Evolutionary conservation across 2,888 invertebrate species (phyloP).

Genomic region (Eustalomyia histrio): DNA sequence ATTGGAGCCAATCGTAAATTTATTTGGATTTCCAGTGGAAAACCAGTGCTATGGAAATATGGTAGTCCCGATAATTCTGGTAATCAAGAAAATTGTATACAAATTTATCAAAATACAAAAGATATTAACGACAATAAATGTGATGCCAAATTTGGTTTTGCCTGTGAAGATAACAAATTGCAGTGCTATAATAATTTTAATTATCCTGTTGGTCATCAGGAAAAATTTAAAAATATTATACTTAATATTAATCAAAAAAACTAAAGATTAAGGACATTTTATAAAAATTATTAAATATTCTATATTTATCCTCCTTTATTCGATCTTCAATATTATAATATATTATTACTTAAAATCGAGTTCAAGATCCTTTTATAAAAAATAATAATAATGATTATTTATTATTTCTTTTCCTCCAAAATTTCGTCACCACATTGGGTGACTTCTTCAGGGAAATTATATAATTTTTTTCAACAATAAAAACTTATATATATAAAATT

Average conservation of each 20-base stretch:
- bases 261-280: neutral
- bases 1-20: constrained; percentile 48
- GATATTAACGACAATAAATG: constrained; percentile 49
- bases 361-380: too few species aligned
- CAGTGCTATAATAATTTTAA: neutral
- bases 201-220: neutral
- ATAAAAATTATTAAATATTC: neutral
- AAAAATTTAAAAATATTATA: constrained; percentile 5
- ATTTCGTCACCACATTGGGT: too few species aligned
- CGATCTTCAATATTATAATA: too few species aligned
- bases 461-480: too few species aligned
- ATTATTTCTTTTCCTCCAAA: too few species aligned
- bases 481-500: too few species aligned
- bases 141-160: constrained; percentile 36
- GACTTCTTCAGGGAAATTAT: too few species aligned
- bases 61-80: constrained; percentile 34
- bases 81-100: constrained; percentile 44
- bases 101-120: constrained; percentile 32
- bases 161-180: constrained; percentile 32
- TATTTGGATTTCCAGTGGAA: constrained; percentile 41
- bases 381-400: too few species aligned
- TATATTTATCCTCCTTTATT: too few species aligned
- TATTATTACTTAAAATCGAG: too few species aligned
- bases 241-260: constrained; percentile 25
- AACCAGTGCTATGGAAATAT: constrained; percentile 38